These are phyloP conservation scores for Crax fasciolata DNA, from an alignment of 2,797 vertebrate genomes.

Conservation along the genomic window DNA sequence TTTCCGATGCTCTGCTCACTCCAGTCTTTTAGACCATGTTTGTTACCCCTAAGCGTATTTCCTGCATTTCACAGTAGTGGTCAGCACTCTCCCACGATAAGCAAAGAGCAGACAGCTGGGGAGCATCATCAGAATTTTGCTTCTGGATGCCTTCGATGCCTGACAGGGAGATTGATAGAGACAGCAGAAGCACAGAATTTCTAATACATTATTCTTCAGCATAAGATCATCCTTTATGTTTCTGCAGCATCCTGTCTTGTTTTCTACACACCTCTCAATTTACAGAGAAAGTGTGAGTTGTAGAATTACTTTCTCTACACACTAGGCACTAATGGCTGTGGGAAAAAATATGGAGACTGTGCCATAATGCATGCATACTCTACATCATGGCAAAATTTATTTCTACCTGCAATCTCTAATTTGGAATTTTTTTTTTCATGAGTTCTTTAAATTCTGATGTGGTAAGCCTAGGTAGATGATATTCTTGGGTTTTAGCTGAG, in stretches of 20 bases:
- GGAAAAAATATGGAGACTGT: neutral
- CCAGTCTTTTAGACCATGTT: neutral
- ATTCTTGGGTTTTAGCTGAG: neutral
- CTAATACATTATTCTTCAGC: neutral
- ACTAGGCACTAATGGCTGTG: neutral
- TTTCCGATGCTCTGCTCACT: neutral
- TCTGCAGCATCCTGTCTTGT: neutral
- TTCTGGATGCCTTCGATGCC: neutral
- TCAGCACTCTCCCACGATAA: neutral
- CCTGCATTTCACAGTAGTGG: neutral
- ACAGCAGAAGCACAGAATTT: neutral
- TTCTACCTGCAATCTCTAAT: neutral
- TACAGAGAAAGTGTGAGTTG: neutral
- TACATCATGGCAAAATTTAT: neutral
- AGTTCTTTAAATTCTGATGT: neutral
- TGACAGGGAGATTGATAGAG: neutral
- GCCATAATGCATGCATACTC: neutral
- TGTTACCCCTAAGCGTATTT: neutral
- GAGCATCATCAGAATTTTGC: neutral
- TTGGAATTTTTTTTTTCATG: neutral
- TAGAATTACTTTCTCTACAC: neutral
- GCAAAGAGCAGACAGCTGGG: neutral
- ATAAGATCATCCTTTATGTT: neutral
- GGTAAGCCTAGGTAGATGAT: neutral
- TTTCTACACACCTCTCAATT: neutral